Evolutionary conservation across 2,113 vertebrate genomes (phyloP).

Genomic region (Chloropsis hardwickii): DNA sequence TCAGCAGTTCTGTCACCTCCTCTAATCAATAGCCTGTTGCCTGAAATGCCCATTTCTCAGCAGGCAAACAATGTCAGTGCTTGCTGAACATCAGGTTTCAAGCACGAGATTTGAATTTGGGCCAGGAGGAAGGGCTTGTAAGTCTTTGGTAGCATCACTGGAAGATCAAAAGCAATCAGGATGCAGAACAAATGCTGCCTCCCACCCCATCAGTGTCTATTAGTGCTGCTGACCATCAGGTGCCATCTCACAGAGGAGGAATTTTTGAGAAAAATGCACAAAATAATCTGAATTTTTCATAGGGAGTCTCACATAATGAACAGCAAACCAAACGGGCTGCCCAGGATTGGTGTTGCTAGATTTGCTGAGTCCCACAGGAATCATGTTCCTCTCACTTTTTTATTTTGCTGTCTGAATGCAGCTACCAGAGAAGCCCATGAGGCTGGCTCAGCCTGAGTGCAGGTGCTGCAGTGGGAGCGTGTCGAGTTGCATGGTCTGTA

Average conservation of each 20-base stretch:
- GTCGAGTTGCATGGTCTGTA: rapidly evolving
- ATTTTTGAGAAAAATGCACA: not conserved
- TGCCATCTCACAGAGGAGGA: not conserved
- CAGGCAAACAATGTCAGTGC: not conserved
- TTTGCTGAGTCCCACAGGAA: not conserved
- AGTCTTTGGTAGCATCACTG: not conserved
- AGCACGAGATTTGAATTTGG: not conserved
- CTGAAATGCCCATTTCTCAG: not conserved
- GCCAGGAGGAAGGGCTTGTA: not conserved
- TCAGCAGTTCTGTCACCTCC: not conserved
- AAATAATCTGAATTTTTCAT: not conserved
- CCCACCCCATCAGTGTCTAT: rapidly evolving
- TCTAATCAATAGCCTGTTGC: not conserved
- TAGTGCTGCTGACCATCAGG: not conserved
- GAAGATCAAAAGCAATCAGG: not conserved
- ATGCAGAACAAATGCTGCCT: not conserved
- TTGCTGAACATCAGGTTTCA: not conserved
- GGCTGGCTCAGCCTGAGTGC: not conserved
- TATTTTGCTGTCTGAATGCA: not conserved
- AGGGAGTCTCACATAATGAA: not conserved
- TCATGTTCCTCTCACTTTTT: not conserved
- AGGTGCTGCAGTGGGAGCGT: rapidly evolving
- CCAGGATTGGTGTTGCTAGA: not conserved
- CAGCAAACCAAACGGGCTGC: not conserved
- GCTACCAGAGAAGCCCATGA: rapidly evolving